These are phyloP conservation scores for Origma solitaria DNA, from an alignment of 2,113 vertebrate species.

Conservation along the genomic window DNA sequence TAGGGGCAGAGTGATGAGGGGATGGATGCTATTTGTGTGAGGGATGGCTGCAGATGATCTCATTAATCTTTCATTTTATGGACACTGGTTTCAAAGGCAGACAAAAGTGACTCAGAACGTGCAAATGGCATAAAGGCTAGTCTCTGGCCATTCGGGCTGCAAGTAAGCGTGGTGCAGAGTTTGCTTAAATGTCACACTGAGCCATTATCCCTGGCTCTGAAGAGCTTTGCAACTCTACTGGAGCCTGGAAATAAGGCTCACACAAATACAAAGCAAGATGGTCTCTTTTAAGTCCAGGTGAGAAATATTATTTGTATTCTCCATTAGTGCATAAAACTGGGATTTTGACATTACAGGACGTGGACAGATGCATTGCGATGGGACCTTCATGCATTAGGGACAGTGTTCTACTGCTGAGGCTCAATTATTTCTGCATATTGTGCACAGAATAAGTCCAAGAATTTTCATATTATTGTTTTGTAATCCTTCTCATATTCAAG, in stretches of 20 bases:
- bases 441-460: not conserved
- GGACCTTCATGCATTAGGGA: accelerated
- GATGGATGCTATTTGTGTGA: constrained; percentile 11
- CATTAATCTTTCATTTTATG: constrained; percentile 59
- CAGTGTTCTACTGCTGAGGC: not conserved
- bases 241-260: not conserved
- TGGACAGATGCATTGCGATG: not conserved
- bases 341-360: not conserved
- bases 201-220: not conserved
- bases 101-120: not conserved
- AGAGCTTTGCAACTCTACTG: not conserved
- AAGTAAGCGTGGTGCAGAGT: not conserved
- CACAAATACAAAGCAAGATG: not conserved
- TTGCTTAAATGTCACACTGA: constrained; percentile 5
- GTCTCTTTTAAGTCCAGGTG: not conserved
- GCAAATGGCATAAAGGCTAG: not conserved
- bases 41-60: constrained; percentile 1
- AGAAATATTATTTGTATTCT: not conserved
- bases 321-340: not conserved
- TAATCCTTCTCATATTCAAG: not conserved
- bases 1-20: constrained; percentile 1
- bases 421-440: not conserved
- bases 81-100: constrained; percentile 34
- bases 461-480: not conserved
- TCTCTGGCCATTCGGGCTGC: not conserved